Evolutionary conservation across 2,888 invertebrate genomes (phyloP), one percentile per base, ranked within the genome.

Genomic region (Synergus gifuensis): DNA sequence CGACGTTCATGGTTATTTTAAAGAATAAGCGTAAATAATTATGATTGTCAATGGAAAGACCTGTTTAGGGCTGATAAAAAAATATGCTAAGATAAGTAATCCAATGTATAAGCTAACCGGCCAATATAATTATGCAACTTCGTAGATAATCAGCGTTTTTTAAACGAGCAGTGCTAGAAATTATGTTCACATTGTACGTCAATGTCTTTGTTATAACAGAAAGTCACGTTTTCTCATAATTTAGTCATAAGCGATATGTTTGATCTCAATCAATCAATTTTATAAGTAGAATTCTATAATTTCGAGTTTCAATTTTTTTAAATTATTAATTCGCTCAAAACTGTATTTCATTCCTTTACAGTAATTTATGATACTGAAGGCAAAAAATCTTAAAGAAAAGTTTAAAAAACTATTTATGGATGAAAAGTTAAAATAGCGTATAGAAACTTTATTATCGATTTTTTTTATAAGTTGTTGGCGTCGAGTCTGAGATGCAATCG

Each of bases 11-110:
- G n/a, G 18, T 60, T 22, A 18, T 60, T 60, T 22, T 22, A 18
- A 60, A 11, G 18, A 60, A 60, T 18, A 60, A 60, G 11, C 2
- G 18, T 18, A 11, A 18, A 11, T 60, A 60, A 60, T 18, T n/a
- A 60, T 22, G 12, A 46, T 46, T 18, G 22, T 60, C 60, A 60
- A 22, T 18, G 3, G 11, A 82, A 82, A 83, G 79, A 84, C 84
- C 79, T 83, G 84, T 84, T 84, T 83, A 79, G 78, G 79, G 79
- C 76, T 77, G 84, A 84, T 84, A 83, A 83, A 83, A 83, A n/a
- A 84, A 82, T 79, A 80, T 81, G 79, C 78, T 79, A 82, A 81
- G 84, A 84, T 84, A 84, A 84, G 79, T 78, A 82, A 83, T 79
- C 81, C 79, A 78, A 81, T 81, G 83, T 81, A 81, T 28, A 28